Base-by-base conservation (phyloP, 1,140 invertebrate genomes). In the Eulimnadia texana region DNA sequence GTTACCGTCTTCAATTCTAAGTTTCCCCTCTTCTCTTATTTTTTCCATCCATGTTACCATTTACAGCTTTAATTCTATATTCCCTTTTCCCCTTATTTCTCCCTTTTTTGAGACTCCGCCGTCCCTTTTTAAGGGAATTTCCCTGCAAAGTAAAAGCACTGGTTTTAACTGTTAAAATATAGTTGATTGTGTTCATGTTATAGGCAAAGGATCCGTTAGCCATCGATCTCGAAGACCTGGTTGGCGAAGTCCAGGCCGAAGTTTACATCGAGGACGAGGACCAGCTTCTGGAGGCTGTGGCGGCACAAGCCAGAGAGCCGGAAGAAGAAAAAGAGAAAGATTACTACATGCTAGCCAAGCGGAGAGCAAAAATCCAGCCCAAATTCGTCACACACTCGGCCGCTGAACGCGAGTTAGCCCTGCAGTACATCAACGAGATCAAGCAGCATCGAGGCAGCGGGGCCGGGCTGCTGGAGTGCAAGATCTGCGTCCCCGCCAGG, bases 401-500 rank as follows among this genome's bases (percentile, higher is more conserved):
- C 16, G 55, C 27, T 27, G 60, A 61, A 24, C 49, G 51, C 19
- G 50, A 69, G 64, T 60, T 71, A 22, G 75, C 75, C 22, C 64
- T 76, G 54, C 71, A 70, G 62, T 74, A 66, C 58, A 77, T 77
- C 25, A 61, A 70, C 68, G 42, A 72, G 70, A 60, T 57, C 27
- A 57, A 57, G 55, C 55, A 57, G 33, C 55, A 57, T 3, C 55
- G 55, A 11, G 55, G 55, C 2, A 68, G 72, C 19, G 67, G 69
- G 33, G 54, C 59, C 28, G 75, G 73, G 47, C 74, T 76, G 64
- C 68, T 82, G 13, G 74, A 77, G 62, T 84, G 82, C 69, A 77
- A 78, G 56, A 82, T 84, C 50, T 84, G 82, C 65, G 75, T 78
- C 63, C 76, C 77, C 3, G 76, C 80, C 23, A 79, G 82, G 60